Evolutionary conservation across 2,113 vertebrate species (phyloP).

Genomic region (Cyphomyrus discorhynchus): DNA sequence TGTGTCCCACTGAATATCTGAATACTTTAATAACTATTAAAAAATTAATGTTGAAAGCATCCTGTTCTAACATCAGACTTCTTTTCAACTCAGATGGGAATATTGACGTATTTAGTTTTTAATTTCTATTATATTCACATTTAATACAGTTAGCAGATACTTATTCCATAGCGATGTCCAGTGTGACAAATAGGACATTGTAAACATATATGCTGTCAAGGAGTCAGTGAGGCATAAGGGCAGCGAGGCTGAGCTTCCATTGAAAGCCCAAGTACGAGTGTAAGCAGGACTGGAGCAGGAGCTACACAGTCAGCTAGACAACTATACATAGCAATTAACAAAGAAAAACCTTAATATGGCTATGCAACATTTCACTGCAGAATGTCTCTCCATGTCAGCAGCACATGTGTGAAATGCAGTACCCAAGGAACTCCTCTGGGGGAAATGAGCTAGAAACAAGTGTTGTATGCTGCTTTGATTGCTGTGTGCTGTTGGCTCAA

Average conservation of each 20-base stretch:
- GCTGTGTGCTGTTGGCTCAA: constrained; percentile 12
- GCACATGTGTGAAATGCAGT: constrained; percentile 9
- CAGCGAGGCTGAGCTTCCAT: not conserved
- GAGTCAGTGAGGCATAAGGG: not conserved
- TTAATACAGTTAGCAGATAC: not conserved
- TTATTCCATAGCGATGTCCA: not conserved
- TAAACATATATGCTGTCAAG: not conserved
- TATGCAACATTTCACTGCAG: not conserved
- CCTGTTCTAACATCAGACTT: not conserved
- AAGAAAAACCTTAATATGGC: not conserved
- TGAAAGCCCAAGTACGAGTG: not conserved
- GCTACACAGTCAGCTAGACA: not conserved
- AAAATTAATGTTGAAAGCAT: not conserved
- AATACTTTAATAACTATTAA: not conserved
- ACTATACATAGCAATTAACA: not conserved
- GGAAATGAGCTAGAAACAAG: constrained; percentile 15
- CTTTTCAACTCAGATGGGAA: not conserved
- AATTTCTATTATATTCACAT: not conserved
- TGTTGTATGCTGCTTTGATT: constrained; percentile 9
- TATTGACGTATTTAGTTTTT: not conserved
- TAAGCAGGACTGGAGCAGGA: not conserved
- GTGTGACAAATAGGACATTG: not conserved
- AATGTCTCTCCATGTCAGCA: not conserved
- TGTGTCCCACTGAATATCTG: not conserved
- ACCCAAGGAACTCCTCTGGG: not conserved